Evolutionary conservation across 2,797 vertebrate genomes (phyloP).

Genomic region (Myotis daubentonii): DNA sequence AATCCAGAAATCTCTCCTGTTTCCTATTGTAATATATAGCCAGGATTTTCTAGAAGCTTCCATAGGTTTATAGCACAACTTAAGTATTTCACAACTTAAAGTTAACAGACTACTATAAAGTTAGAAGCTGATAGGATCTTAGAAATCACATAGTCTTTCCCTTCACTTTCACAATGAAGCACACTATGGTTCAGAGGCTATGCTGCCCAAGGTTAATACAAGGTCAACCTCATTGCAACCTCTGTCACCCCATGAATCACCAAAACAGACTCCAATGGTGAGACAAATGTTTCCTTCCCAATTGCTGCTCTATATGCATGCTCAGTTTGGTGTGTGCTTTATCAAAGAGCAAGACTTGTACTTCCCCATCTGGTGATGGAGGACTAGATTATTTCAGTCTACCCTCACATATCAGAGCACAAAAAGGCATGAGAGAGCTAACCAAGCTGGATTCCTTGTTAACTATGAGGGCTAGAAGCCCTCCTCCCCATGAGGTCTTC

Average conservation of each 20-base stretch:
- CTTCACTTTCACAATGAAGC: not conserved
- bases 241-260: not conserved
- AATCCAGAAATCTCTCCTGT: not conserved
- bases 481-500: not conserved
- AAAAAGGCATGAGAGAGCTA: not conserved
- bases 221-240: not conserved
- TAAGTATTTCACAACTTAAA: not conserved
- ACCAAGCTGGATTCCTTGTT: not conserved
- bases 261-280: not conserved
- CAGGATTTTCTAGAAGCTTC: not conserved
- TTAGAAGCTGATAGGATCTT: not conserved
- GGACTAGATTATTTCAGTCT: no score
- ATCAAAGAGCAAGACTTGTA: not conserved
- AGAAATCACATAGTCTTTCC: fast-evolving
- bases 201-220: not conserved
- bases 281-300: not conserved
- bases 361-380: not conserved
- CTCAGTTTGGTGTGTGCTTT: not conserved
- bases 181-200: fast-evolving
- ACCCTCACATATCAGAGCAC: not conserved
- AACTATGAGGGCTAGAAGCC: no score
- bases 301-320: fast-evolving
- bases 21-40: not conserved
- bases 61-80: not conserved
- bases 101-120: not conserved